These are phyloP conservation scores for Ophion costatus DNA, from an alignment of 2,888 invertebrate species.

Conservation along the genomic window DNA sequence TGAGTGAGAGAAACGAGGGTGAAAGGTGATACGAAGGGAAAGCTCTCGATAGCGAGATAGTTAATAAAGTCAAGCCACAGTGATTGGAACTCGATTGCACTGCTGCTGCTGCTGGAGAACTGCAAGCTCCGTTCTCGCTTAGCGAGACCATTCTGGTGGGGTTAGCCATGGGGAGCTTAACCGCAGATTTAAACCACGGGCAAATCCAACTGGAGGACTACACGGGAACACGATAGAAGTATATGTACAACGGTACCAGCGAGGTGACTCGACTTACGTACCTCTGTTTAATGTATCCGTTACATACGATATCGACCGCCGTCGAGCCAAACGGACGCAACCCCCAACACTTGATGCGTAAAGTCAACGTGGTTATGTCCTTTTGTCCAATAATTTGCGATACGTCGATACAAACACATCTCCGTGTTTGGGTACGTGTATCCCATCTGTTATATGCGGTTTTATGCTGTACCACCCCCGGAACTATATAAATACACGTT, in stretches of 20 bases:
- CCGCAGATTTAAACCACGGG: conserved; percentile 63
- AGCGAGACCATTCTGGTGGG: conserved; percentile 33
- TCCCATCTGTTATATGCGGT: conserved; percentile 47
- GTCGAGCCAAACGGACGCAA: conserved; percentile 1
- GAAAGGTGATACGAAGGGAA: conserved; percentile 21
- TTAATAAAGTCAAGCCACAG: conserved; percentile 64
- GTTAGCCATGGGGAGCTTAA: conserved; percentile 59
- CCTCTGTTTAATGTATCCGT: conserved; percentile 1
- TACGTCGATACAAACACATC: neutral
- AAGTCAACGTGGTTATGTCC: neutral
- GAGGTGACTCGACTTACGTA: conserved; percentile 49
- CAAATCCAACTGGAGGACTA: conserved; percentile 58
- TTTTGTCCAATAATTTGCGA: neutral
- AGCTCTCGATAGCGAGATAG: conserved; percentile 41
- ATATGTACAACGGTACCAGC: conserved; percentile 10
- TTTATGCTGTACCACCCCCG: conserved; percentile 33
- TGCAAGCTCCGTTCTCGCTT: conserved; percentile 49
- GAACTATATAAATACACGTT: conserved; percentile 50
- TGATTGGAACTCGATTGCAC: conserved; percentile 62
- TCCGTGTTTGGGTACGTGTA: conserved; percentile 5
- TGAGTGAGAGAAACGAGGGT: conserved; percentile 2
- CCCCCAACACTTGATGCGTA: neutral
- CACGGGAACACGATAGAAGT: conserved; percentile 42
- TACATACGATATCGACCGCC: conserved; percentile 1
- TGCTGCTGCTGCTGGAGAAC: conserved; percentile 43